Percentiles rank a stretch among this genome's conserved stretches.
Evolutionary conservation across 2,113 vertebrate species (phyloP).

Genomic region (Stictonetta naevosa): DNA sequence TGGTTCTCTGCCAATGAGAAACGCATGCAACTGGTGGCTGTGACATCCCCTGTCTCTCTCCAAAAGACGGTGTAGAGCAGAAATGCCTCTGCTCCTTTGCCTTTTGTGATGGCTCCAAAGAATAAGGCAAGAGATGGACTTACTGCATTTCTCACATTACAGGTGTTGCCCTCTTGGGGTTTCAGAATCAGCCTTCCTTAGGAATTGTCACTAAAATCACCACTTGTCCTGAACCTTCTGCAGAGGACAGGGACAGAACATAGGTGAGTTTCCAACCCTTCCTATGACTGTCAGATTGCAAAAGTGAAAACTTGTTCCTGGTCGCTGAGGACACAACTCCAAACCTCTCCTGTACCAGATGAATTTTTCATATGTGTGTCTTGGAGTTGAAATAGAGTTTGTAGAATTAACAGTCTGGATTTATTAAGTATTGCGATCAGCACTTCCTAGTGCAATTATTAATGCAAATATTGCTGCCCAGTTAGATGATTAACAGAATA

Average conservation of each 20-base stretch:
- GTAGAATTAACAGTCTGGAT: constrained; percentile 12
- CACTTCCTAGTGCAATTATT: constrained; percentile 49
- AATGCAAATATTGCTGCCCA: constrained; percentile 50
- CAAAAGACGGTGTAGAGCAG: neutral
- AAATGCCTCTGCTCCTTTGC: neutral
- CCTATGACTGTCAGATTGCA: neutral
- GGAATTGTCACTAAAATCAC: fast-evolving
- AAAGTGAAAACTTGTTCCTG: neutral
- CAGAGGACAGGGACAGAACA: neutral
- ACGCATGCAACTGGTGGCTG: neutral
- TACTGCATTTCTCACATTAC: neutral
- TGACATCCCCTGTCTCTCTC: neutral
- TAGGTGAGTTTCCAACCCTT: neutral
- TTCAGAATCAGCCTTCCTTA: neutral
- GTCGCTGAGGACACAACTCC: neutral
- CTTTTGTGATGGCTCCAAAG: neutral
- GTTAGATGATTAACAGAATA: constrained; percentile 54
- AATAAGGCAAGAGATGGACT: neutral
- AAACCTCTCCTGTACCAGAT: neutral
- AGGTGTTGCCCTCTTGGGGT: neutral
- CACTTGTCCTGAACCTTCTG: neutral
- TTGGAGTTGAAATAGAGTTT: neutral
- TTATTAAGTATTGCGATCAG: constrained; percentile 42
- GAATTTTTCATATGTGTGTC: fast-evolving
- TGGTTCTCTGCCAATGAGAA: neutral